phyloP scores from a whole-genome alignment of 2,888 invertebrate species.

The Drosophila maculinotata region DNA sequence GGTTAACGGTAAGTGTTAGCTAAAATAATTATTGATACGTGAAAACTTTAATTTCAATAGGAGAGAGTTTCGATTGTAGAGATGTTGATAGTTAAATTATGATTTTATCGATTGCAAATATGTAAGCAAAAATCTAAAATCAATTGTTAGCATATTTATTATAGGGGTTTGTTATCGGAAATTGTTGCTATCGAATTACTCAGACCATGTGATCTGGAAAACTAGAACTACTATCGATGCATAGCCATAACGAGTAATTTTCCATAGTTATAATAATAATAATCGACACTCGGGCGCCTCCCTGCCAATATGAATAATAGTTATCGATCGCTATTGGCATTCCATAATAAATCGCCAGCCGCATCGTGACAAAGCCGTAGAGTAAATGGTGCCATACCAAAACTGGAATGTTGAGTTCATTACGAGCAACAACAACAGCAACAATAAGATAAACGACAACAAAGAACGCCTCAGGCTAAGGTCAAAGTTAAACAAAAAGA shows the following conservation, averaged over 20 bases:
- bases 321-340: constrained; percentile 65
- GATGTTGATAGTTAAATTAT: too few relatives aligned
- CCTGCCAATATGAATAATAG: constrained; percentile 63
- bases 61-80: too few relatives aligned
- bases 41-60: too few relatives aligned
- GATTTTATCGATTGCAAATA: background rate
- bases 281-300: constrained; percentile 57
- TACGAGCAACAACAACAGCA: constrained; percentile 42
- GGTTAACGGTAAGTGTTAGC: too few relatives aligned
- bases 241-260: constrained; percentile 4
- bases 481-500: constrained; percentile 74
- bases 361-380: constrained; percentile 69
- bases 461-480: constrained; percentile 73
- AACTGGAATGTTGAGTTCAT: constrained; percentile 73
- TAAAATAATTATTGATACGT: too few relatives aligned
- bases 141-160: too few relatives aligned
- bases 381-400: constrained; percentile 74
- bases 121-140: background rate
- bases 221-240: constrained; percentile 3
- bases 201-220: background rate
- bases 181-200: background rate
- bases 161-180: too few relatives aligned
- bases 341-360: constrained; percentile 62
- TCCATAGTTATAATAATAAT: constrained; percentile 33
- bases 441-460: constrained; percentile 55